These are phyloP conservation scores for Halocynthia aurantium DNA, from an alignment of 23 tunicate species.

Conservation along the genomic window DNA sequence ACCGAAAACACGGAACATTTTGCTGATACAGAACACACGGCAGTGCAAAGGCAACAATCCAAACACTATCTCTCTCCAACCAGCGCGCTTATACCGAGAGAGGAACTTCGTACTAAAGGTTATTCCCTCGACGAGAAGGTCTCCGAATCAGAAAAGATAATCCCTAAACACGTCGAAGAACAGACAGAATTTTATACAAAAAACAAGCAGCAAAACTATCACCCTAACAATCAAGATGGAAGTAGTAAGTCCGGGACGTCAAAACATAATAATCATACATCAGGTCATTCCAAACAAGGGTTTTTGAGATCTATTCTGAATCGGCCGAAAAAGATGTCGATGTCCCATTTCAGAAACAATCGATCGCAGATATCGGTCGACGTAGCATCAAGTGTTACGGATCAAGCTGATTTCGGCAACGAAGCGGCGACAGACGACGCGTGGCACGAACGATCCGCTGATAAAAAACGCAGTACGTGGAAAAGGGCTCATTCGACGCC, in stretches of 20 bases:
- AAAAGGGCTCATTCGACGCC: slow-evolving; percentile 42
- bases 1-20: no score
- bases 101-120: no score
- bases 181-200: background rate
- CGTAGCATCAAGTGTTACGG: slow-evolving; percentile 7
- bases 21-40: no score
- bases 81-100: slow-evolving; percentile 6
- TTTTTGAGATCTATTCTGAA: slow-evolving; percentile 13
- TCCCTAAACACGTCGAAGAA: background rate
- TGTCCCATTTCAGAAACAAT: background rate
- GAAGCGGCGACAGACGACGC: slow-evolving; percentile 7
- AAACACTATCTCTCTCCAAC: slow-evolving; percentile 58
- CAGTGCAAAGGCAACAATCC: slow-evolving; percentile 1
- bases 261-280: background rate
- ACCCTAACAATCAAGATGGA: background rate
- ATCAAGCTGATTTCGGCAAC: slow-evolving; percentile 7
- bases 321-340: slow-evolving; percentile 7
- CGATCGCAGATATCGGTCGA: slow-evolving; percentile 6
- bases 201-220: no score
- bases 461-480: slow-evolving; percentile 36
- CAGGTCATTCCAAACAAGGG: slow-evolving; percentile 7
- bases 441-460: slow-evolving; percentile 34
- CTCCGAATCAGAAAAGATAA: background rate
- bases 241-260: background rate
- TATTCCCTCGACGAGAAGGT: background rate